These are phyloP conservation scores for Sipha flava DNA, from an alignment of 1,140 invertebrate species.

Conservation along the genomic window DNA sequence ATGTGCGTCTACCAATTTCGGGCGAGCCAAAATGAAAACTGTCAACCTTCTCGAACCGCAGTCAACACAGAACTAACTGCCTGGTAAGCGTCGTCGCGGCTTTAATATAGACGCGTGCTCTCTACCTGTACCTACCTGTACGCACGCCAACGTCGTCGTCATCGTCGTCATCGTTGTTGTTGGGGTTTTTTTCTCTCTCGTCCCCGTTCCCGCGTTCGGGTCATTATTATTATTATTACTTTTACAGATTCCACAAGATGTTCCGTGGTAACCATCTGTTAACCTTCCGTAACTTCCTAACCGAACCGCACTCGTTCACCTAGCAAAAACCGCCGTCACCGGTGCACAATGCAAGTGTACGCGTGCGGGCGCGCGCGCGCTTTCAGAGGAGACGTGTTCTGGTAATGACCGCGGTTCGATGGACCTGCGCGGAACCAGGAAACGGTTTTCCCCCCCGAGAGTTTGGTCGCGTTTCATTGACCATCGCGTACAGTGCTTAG, in stretches of 20 bases:
- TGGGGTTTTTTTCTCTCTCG: neutral
- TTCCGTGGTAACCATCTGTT: neutral
- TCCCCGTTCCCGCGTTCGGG: neutral
- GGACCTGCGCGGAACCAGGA: neutral
- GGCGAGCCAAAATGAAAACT: slow-evolving; percentile 6
- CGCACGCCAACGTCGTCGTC: neutral
- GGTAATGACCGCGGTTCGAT: too few relatives aligned
- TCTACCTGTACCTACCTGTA: too few relatives aligned
- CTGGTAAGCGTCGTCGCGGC: neutral
- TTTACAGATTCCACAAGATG: neutral
- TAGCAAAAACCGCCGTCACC: neutral
- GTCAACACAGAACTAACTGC: slow-evolving; percentile 27
- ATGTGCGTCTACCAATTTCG: neutral
- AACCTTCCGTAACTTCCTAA: neutral
- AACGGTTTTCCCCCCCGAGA: neutral
- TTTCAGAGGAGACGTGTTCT: too few relatives aligned
- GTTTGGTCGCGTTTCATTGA: neutral
- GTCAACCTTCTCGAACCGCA: slow-evolving; percentile 31
- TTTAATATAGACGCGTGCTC: neutral
- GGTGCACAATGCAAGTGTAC: too few relatives aligned
- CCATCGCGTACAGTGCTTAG: too few relatives aligned
- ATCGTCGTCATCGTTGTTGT: too few relatives aligned
- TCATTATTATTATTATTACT: neutral
- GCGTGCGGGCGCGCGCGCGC: too few relatives aligned
- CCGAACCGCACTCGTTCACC: neutral